These are phyloP conservation scores for Fulmarus glacialis DNA, from an alignment of 2,113 vertebrate genomes.

Conservation along the genomic window DNA sequence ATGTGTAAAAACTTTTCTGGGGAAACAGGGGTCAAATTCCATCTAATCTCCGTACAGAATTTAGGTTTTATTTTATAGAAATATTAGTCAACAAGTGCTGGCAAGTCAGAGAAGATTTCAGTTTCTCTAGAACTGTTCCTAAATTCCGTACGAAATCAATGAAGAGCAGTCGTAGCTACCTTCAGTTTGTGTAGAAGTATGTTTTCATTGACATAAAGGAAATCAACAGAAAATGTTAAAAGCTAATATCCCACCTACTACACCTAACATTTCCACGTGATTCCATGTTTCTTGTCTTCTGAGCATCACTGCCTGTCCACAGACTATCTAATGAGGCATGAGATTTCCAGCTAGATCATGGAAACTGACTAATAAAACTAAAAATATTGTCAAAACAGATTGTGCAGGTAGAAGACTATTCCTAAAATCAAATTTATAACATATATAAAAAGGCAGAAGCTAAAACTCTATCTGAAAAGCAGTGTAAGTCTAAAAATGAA, in stretches of 20 bases:
- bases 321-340: accelerated
- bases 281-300: background rate
- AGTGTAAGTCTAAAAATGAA: background rate
- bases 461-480: background rate
- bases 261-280: background rate
- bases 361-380: background rate
- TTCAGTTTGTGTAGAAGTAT: background rate
- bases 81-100: background rate
- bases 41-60: background rate
- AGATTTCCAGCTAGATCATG: background rate
- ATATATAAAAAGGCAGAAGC: background rate
- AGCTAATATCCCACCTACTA: background rate
- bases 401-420: background rate
- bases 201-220: background rate
- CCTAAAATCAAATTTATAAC: background rate
- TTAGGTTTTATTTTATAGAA: background rate
- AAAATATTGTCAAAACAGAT: background rate
- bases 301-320: background rate
- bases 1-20: background rate
- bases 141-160: background rate
- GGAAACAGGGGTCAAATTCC: background rate
- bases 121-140: background rate
- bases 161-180: accelerated
- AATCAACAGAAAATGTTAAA: background rate
- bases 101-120: background rate